Evolutionary conservation across 2,888 invertebrate species (phyloP).

Genomic region (Liodrosophila aerea): DNA sequence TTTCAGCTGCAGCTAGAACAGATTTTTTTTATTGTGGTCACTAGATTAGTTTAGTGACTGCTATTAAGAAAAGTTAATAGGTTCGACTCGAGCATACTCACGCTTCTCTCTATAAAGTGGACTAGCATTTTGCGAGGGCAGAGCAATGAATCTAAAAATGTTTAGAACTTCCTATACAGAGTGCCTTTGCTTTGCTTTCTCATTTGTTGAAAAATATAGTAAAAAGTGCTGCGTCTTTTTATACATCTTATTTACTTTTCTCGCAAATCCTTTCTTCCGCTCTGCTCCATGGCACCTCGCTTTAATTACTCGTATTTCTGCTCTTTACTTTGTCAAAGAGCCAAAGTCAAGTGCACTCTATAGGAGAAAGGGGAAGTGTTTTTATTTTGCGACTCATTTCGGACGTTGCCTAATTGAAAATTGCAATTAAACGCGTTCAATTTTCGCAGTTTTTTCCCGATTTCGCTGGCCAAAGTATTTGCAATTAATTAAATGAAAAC

Average conservation of each 20-base stretch:
- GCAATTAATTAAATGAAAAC: conserved; percentile 61
- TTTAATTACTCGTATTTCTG: conserved; percentile 17
- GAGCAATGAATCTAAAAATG: no score
- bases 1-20: no score
- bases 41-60: no score
- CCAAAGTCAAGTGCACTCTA: conserved; percentile 30
- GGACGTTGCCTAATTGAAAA: conserved; percentile 63
- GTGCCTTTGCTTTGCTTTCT: no score
- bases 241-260: background rate
- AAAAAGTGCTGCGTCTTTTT: background rate
- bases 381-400: conserved; percentile 24
- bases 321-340: conserved; percentile 34
- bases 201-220: no score
- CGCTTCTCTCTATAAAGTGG: no score
- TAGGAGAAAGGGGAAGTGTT: conserved; percentile 7
- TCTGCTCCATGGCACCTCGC: background rate
- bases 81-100: no score
- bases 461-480: conserved; percentile 35
- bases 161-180: no score
- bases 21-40: no score
- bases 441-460: conserved; percentile 19
- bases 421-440: conserved; percentile 55
- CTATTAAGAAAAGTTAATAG: no score
- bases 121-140: no score
- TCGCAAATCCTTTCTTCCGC: background rate